A percentile compares a stretch with the other conserved stretches of the same genome.
phyloP scores from a whole-genome alignment of 1,140 invertebrate genomes.

The Solenopsis fugax region DNA sequence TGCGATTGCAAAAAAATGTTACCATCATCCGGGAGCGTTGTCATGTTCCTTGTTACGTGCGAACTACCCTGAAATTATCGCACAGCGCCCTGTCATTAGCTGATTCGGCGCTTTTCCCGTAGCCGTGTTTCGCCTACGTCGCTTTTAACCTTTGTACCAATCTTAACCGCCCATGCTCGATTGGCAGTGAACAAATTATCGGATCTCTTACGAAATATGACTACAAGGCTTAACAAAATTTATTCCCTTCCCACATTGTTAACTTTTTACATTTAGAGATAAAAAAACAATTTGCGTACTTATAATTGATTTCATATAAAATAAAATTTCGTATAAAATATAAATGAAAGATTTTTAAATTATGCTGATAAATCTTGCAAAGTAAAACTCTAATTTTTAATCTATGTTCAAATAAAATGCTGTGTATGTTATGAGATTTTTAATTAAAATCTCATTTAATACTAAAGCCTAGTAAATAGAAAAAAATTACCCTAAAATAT shows the following conservation, averaged over 20 bases:
- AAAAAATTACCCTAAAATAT: neutral
- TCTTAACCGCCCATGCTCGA: slow-evolving; percentile 49
- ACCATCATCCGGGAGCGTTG: slow-evolving; percentile 46
- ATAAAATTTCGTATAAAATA: neutral
- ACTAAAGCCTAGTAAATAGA: neutral
- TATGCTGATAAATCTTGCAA: neutral
- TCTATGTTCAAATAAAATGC: neutral
- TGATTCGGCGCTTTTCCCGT: slow-evolving; percentile 48
- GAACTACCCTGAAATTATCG: slow-evolving; percentile 59
- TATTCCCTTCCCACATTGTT: neutral
- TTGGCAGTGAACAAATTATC: slow-evolving; percentile 41
- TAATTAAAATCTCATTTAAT: neutral
- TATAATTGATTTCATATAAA: neutral
- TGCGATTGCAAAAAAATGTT: slow-evolving; percentile 35
- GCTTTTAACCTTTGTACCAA: slow-evolving; percentile 36
- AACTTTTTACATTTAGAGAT: neutral
- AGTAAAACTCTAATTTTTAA: neutral
- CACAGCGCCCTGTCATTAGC: slow-evolving; percentile 56
- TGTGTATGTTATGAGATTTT: neutral
- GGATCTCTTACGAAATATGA: slow-evolving; percentile 25
- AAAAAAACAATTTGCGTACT: neutral
- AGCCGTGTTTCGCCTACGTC: slow-evolving; percentile 29
- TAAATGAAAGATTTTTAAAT: neutral
- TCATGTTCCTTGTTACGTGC: slow-evolving; percentile 55
- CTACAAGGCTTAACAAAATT: neutral